Percentiles rank a stretch among this genome's conserved stretches.
phyloP scores from a whole-genome alignment of 2,797 vertebrate species.

The Sternarchorhynchus goeldii region DNA sequence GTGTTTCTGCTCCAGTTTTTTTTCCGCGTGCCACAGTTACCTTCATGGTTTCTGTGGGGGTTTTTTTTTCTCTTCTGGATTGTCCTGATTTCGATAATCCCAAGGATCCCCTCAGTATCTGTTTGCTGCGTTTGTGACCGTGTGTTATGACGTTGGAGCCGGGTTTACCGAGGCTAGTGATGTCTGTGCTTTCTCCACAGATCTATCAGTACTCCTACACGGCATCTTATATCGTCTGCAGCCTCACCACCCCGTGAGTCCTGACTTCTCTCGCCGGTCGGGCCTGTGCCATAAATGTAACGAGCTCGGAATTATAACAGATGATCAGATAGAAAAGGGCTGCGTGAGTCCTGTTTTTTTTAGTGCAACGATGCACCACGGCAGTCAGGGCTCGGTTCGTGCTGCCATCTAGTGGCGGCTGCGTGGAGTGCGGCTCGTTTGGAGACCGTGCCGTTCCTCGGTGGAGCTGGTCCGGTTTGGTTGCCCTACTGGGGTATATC shows the following conservation, averaged over 20 bases:
- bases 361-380: neutral
- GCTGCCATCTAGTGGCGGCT: constrained; percentile 35
- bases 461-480: too few species aligned
- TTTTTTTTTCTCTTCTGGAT: too few species aligned
- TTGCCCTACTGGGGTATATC: too few species aligned
- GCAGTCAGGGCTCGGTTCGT: constrained; percentile 17
- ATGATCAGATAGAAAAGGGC: neutral
- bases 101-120: too few species aligned
- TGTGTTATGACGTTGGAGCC: neutral
- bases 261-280: neutral
- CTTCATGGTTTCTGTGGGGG: too few species aligned
- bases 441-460: too few species aligned
- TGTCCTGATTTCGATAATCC: too few species aligned
- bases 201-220: constrained; percentile 89
- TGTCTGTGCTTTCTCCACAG: constrained; percentile 65
- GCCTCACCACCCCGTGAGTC: constrained; percentile 91
- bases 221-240: constrained; percentile 93
- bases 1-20: neutral
- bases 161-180: neutral
- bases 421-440: too few species aligned
- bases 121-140: neutral
- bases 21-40: neutral
- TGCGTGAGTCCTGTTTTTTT: neutral
- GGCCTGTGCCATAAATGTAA: neutral
- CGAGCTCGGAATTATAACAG: neutral